These are phyloP conservation scores for Eulemur macaco DNA, from an alignment of 2,113 vertebrate species.

Conservation along the genomic window DNA sequence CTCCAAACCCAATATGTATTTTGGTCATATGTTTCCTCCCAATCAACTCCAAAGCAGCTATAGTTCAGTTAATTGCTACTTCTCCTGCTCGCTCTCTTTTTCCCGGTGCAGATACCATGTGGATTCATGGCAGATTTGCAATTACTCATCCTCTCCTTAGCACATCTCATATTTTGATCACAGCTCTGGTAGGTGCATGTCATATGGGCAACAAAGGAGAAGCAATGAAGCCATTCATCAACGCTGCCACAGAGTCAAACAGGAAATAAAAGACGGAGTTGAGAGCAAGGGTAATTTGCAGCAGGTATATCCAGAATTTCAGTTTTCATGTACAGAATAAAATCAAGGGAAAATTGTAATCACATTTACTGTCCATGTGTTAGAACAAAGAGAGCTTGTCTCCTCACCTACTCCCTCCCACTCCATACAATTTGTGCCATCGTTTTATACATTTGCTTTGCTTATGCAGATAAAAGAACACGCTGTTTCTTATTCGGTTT, in stretches of 20 bases:
- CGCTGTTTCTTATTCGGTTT: not conserved
- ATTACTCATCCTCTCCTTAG: not conserved
- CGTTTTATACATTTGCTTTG: constrained; percentile 12
- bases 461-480: not conserved
- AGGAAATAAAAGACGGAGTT: not conserved
- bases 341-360: not conserved
- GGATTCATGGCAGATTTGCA: not conserved
- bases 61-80: constrained; percentile 6
- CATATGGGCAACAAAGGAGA: not conserved
- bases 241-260: not conserved
- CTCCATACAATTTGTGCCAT: not conserved
- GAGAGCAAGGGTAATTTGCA: not conserved
- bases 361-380: not conserved
- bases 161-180: not conserved
- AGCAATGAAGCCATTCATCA: not conserved
- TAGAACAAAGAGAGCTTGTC: not conserved
- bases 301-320: not conserved
- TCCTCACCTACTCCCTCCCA: not conserved
- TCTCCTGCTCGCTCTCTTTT: not conserved
- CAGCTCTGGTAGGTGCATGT: constrained; percentile 4
- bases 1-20: not conserved
- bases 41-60: constrained; percentile 46
- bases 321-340: not conserved
- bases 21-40: not conserved
- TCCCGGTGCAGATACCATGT: not conserved